These are phyloP conservation scores for Malthinus seriepunctatus DNA, from an alignment of 2,888 invertebrate genomes.

Conservation along the genomic window DNA sequence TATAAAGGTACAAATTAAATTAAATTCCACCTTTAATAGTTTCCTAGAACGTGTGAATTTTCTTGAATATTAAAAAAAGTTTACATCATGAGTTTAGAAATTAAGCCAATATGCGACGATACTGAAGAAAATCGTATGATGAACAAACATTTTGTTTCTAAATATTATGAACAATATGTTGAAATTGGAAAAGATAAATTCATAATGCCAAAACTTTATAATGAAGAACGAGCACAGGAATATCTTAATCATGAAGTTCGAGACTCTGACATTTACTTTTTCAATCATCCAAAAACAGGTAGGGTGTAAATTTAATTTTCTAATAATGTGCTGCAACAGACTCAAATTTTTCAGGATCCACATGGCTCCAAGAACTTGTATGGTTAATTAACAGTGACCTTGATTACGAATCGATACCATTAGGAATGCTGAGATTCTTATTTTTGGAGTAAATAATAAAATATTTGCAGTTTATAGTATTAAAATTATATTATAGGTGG, in stretches of 20 bases:
- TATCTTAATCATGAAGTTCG: conserved; percentile 55
- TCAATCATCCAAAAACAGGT: conserved; percentile 62
- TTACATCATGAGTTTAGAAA: neutral
- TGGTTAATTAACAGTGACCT: conserved; percentile 69
- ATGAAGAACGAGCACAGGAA: conserved; percentile 36
- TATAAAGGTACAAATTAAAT: too few species aligned
- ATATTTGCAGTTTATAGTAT: neutral
- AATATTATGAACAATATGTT: neutral
- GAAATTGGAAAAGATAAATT: neutral
- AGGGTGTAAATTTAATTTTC: conserved; percentile 16
- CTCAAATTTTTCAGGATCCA: conserved; percentile 61
- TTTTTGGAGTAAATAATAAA: conserved; percentile 63
- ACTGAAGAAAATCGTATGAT: neutral
- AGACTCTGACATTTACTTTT: conserved; percentile 59
- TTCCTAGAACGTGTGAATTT: too few species aligned
- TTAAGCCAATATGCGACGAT: neutral
- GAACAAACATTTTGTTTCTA: neutral
- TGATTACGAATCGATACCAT: conserved; percentile 61
- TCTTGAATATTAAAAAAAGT: too few species aligned
- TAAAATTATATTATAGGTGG: too few species aligned
- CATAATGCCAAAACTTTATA: neutral
- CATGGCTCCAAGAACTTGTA: conserved; percentile 78
- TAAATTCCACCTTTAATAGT: too few species aligned
- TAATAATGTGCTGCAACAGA: too few species aligned
- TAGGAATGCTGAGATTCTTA: conserved; percentile 65